Evolutionary conservation across 1,140 invertebrate genomes (phyloP).

Genomic region (Polypedilum vanderplanki): DNA sequence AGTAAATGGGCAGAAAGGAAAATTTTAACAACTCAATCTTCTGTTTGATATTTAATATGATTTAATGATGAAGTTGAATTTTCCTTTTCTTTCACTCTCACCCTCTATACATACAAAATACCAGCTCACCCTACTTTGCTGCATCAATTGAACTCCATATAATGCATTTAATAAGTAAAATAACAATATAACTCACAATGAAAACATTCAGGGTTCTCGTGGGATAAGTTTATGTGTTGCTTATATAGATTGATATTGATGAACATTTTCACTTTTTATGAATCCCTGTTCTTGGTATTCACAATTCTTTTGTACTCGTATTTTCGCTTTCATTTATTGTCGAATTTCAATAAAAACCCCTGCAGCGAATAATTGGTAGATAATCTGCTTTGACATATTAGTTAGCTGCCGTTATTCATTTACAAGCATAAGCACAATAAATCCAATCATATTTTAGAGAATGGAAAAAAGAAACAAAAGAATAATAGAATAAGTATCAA

Average conservation of each 20-base stretch:
- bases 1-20: neutral
- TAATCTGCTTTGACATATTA: conserved; percentile 24
- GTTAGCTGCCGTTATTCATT: neutral
- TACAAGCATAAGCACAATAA: no score
- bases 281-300: no score
- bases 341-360: neutral
- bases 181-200: conserved; percentile 19
- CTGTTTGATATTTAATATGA: conserved; percentile 21
- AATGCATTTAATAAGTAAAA: neutral
- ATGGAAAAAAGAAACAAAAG: no score
- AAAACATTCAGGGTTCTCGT: conserved; percentile 18
- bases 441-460: no score
- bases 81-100: neutral
- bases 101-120: neutral
- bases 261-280: neutral
- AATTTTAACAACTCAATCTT: neutral
- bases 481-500: neutral
- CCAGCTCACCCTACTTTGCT: neutral
- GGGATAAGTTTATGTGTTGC: neutral
- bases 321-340: neutral
- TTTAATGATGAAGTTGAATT: conserved; percentile 6
- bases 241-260: neutral
- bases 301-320: no score
- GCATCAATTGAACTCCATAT: neutral
- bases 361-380: conserved; percentile 21